Conservation (phyloP, 1,140 invertebrate species). For the Drosophila bocqueti region DNA sequence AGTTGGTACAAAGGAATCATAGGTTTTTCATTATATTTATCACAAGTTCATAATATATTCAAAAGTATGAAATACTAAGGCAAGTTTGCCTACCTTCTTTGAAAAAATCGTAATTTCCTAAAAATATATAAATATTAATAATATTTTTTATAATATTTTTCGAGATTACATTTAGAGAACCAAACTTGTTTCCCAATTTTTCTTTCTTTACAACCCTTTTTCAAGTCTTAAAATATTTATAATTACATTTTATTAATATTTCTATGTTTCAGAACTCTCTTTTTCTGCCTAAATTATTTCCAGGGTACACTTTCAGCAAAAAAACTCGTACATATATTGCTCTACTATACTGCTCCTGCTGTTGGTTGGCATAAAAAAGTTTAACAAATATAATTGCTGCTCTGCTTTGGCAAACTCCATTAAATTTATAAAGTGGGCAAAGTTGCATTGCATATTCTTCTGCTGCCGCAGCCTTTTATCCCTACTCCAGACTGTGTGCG, state of each 20-base stretch:
- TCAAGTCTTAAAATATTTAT: not conserved
- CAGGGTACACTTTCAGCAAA: slow-evolving; percentile 4
- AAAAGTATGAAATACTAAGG: no score
- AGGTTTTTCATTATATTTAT: no score
- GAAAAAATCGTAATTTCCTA: no score
- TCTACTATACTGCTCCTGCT: slow-evolving; percentile 13
- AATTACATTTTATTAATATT: no score
- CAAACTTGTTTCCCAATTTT: no score
- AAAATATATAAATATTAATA: no score
- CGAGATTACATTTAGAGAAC: no score
- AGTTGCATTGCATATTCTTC: slow-evolving; percentile 34
- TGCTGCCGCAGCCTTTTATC: slow-evolving; percentile 25
- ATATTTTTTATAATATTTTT: no score
- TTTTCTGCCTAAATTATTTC: not conserved
- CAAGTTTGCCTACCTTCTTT: no score
- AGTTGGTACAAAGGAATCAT: not conserved
- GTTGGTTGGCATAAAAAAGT: slow-evolving; percentile 63
- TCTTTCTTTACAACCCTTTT: no score
- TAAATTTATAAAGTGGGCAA: slow-evolving; percentile 73
- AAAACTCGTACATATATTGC: slow-evolving; percentile 8
- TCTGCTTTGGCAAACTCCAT: slow-evolving; percentile 63
- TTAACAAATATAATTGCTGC: slow-evolving; percentile 75
- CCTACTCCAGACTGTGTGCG: slow-evolving; percentile 17
- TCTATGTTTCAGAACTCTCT: no score
- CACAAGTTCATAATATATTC: no score